phyloP scores from a whole-genome alignment of 1,140 invertebrate genomes.

The Metaphire vulgaris region DNA sequence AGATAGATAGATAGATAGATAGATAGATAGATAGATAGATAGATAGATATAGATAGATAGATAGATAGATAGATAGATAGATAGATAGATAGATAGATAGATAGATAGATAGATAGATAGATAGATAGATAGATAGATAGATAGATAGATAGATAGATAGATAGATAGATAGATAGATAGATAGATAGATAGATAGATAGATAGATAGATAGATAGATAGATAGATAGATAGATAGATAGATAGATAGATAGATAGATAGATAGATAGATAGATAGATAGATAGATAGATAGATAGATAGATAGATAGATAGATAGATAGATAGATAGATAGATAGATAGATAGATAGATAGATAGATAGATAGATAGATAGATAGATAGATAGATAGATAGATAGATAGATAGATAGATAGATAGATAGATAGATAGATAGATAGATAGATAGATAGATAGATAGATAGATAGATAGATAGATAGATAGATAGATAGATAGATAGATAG shows the following conservation, averaged over 20 bases:
- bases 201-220: not conserved
- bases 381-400: not conserved
- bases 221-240: not conserved
- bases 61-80: not conserved
- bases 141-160: not conserved
- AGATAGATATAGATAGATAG: not conserved
- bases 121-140: not conserved
- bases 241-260: not conserved
- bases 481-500: not conserved
- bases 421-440: not conserved
- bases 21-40: not conserved
- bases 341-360: not conserved
- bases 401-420: not conserved
- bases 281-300: not conserved
- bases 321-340: not conserved
- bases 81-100: not conserved
- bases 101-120: not conserved
- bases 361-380: not conserved
- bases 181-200: not conserved
- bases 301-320: not conserved
- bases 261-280: not conserved
- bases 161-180: not conserved
- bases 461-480: not conserved
- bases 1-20: not conserved
- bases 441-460: not conserved